phyloP scores from a whole-genome alignment of 2,113 vertebrate genomes.

The Butastur rufipennis region DNA sequence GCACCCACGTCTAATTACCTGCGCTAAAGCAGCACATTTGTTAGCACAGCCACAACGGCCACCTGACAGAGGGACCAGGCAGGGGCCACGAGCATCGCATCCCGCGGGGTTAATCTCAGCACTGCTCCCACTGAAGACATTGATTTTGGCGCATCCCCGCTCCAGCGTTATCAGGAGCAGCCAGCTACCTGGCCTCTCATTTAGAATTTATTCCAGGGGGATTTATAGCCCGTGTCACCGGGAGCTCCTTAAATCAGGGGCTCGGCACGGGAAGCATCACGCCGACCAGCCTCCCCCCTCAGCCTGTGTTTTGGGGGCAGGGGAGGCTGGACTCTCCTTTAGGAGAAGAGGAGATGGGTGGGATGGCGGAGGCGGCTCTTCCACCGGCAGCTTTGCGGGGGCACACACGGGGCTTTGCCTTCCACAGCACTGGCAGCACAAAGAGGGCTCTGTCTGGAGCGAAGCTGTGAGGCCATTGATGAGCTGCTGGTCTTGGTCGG shows the following conservation, averaged over 20 bases:
- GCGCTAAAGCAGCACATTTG: not conserved
- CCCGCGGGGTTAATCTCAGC: not conserved
- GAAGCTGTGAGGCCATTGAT: not conserved
- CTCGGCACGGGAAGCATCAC: not conserved
- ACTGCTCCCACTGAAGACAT: fast-evolving
- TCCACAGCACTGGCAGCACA: not conserved
- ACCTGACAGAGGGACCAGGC: fast-evolving
- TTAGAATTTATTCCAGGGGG: not conserved
- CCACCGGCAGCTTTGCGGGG: not conserved
- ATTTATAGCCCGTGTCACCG: not conserved
- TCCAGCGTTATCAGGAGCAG: not conserved
- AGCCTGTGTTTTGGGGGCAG: not conserved
- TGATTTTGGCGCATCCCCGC: fast-evolving
- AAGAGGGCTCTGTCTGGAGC: not conserved
- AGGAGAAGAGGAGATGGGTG: not conserved
- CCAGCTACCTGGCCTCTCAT: not conserved
- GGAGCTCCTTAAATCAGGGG: not conserved
- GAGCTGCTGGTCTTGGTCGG: not conserved
- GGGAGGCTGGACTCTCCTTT: fast-evolving
- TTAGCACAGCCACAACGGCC: not conserved
- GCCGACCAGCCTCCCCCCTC: fast-evolving
- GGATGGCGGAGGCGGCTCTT: fast-evolving
- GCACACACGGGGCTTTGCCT: not conserved
- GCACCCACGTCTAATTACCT: not conserved
- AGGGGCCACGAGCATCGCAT: fast-evolving